These are phyloP conservation scores for Drosophila kepulauana DNA, from an alignment of 1,140 invertebrate genomes.

Conservation along the genomic window DNA sequence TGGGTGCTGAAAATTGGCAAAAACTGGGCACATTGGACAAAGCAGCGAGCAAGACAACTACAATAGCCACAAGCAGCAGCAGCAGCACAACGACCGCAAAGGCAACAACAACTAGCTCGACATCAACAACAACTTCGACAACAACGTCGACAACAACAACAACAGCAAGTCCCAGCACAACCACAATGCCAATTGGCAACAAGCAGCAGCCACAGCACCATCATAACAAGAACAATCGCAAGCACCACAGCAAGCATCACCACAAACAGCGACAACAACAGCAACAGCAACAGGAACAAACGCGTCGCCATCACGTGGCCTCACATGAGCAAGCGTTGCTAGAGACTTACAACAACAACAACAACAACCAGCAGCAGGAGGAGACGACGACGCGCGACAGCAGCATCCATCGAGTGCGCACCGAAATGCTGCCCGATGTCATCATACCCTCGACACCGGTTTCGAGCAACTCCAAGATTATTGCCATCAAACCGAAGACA, in stretches of 20 bases:
- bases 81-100: constrained; percentile 32
- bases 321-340: constrained; percentile 66
- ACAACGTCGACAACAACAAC: constrained; percentile 40
- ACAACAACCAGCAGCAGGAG: constrained; percentile 40
- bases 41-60: constrained; percentile 36
- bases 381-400: constrained; percentile 79
- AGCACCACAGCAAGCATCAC: constrained; percentile 64
- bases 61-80: constrained; percentile 29
- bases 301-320: constrained; percentile 68
- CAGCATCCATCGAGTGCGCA: constrained; percentile 80
- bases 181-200: constrained; percentile 34
- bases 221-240: constrained; percentile 43
- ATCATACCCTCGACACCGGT: constrained; percentile 78
- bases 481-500: constrained; percentile 80
- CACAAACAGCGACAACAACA: constrained; percentile 53
- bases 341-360: constrained; percentile 42
- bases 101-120: constrained; percentile 18
- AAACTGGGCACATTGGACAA: constrained; percentile 66
- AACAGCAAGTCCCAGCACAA: constrained; percentile 38
- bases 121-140: constrained; percentile 10
- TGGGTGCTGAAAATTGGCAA: constrained; percentile 65
- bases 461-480: constrained; percentile 81
- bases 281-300: constrained; percentile 51
- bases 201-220: constrained; percentile 28
- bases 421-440: constrained; percentile 73